Evolutionary conservation across 2,797 vertebrate species (phyloP), one percentile per base, ranked within the genome.

Genomic region (Denticeps clupeoides): DNA sequence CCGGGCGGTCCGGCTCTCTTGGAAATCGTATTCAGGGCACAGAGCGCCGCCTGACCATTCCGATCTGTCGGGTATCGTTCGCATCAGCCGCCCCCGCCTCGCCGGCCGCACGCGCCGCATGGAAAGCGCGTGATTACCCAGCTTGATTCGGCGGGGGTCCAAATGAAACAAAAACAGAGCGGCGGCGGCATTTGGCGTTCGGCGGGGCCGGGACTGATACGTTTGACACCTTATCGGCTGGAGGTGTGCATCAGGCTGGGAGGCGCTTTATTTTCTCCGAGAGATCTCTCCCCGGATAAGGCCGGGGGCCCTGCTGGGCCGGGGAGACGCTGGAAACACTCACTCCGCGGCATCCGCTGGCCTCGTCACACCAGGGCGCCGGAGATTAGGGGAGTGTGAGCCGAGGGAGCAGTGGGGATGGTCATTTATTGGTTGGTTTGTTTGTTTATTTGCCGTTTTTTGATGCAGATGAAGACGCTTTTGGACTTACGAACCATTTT

Each of bases 111-210:
- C 13, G 38, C 31, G 51, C 56, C 43, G 53, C 45, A 27, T 27
- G 22, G 47, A 56, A 37, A 47, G 43, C 47, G 43, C 47, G 33
- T 59, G 60, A 60, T 67, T 42, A 44, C 43, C 26, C 49, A 44
- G 19, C 32, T 12, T 41, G 16, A 49, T 35, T 28, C 41, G 10
- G 45, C 11, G 22, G 31, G 61, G 32, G 58, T 35, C 41, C 47
- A 59, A 56, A 65, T 50, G 43, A 64, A 66, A 60, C 55, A 58
- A 53, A 67, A 62, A 57, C 50, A 58, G 49, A 60, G 47, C 58
- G 57, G 54, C n/a, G n/a, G n/a, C n/a, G n/a, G n/a, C n/a, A n/a
- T n/a, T n/a, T 47, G 23, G 37, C 33, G 15, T 42, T 58, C 53
- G 48, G 38, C 25, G 38, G 44, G 40, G 41, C 59, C 65, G 49